Evolutionary conservation across 1,140 invertebrate genomes (phyloP).

Genomic region (Pseudomyrmex cubaensis): DNA sequence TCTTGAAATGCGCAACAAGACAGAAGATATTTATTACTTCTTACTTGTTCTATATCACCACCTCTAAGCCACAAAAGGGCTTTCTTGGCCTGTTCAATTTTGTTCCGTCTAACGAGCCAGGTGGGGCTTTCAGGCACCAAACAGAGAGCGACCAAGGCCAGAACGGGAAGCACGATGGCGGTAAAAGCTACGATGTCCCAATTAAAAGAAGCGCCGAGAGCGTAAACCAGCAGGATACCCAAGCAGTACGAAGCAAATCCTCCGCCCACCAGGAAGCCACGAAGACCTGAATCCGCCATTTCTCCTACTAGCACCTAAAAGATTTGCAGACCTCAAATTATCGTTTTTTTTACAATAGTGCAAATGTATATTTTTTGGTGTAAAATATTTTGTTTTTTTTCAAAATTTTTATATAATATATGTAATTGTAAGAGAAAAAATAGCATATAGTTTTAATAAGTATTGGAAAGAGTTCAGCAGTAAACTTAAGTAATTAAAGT

Average conservation of each 20-base stretch:
- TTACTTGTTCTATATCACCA: constrained; percentile 83
- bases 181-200: constrained; percentile 89
- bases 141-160: constrained; percentile 86
- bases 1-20: neutral
- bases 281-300: constrained; percentile 88
- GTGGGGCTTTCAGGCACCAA: constrained; percentile 90
- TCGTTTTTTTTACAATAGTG: neutral
- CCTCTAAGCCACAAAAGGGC: constrained; percentile 89
- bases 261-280: constrained; percentile 88
- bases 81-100: constrained; percentile 87
- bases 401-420: too few relatives aligned
- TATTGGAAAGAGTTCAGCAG: too few relatives aligned
- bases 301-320: constrained; percentile 90
- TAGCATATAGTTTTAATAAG: too few relatives aligned
- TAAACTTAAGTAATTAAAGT: too few relatives aligned
- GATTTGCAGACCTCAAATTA: neutral
- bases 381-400: too few relatives aligned
- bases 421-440: too few relatives aligned
- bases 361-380: neutral
- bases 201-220: constrained; percentile 87
- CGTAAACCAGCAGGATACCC: constrained; percentile 90
- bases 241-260: constrained; percentile 89
- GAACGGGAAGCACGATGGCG: constrained; percentile 86
- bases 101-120: constrained; percentile 88
- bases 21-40: neutral